phyloP scores from a whole-genome alignment of 2,888 invertebrate species.

The Drosophila peninsularis region DNA sequence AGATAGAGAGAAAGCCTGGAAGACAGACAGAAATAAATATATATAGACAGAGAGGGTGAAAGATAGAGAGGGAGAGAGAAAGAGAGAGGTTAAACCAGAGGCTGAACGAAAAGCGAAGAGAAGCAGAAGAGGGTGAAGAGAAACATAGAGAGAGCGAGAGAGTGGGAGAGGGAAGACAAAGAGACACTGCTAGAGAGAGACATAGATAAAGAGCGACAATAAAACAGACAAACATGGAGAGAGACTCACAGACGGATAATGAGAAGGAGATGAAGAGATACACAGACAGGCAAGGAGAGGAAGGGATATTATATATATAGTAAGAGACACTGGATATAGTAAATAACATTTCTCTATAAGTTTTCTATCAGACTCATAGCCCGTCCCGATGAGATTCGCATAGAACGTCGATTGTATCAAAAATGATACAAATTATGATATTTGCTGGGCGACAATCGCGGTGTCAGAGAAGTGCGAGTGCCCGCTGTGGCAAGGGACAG shows the following conservation, averaged over 20 bases:
- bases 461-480: slow-evolving; percentile 35
- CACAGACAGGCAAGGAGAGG: too few species aligned
- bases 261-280: neutral
- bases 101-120: neutral
- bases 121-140: too few species aligned
- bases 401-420: neutral
- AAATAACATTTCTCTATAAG: neutral
- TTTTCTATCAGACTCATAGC: neutral
- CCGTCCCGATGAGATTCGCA: neutral
- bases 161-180: neutral
- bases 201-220: too few species aligned
- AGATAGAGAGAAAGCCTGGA: neutral
- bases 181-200: too few species aligned
- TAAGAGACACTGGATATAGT: neutral
- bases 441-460: slow-evolving; percentile 14
- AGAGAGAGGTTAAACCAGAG: neutral
- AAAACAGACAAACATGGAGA: too few species aligned
- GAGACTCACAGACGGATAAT: neutral
- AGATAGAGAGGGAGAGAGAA: neutral
- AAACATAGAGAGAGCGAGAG: neutral
- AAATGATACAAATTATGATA: slow-evolving; percentile 13
- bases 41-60: neutral
- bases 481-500: slow-evolving; percentile 40
- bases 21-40: neutral
- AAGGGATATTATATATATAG: too few species aligned